Evolutionary conservation across 2,113 vertebrate species (phyloP).

Genomic region (Anolis carolinensis): DNA sequence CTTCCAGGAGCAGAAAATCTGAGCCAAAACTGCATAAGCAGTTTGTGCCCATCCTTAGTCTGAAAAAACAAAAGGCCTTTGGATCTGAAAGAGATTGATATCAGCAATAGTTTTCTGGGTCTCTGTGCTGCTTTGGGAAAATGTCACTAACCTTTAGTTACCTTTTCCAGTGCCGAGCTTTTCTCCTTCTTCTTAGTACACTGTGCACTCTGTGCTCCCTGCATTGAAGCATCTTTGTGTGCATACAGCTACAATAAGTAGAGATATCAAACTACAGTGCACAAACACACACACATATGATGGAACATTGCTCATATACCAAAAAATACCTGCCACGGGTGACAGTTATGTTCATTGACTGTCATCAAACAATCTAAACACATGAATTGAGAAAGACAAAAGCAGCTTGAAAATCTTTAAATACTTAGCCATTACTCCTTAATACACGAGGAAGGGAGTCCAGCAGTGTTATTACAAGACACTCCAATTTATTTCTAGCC

Average conservation of each 20-base stretch:
- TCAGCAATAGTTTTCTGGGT: rapidly evolving
- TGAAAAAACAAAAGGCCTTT: no score
- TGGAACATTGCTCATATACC: neutral
- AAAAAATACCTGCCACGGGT: slow-evolving; percentile 12
- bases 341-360: neutral
- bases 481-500: slow-evolving; percentile 16
- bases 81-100: no score
- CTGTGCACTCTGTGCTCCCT: rapidly evolving
- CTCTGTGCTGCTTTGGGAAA: neutral
- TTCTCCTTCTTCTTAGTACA: no score
- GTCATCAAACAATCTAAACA: neutral
- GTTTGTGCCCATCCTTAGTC: no score
- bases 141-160: no score
- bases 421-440: neutral
- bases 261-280: slow-evolving; percentile 1
- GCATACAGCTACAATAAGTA: neutral
- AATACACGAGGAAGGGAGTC: neutral
- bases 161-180: no score
- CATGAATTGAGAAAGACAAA: neutral
- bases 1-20: no score
- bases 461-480: neutral
- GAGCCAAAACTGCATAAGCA: no score
- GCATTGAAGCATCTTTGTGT: neutral
- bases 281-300: neutral
- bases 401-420: neutral